Evolutionary conservation across 1,140 invertebrate genomes (phyloP).

Genomic region (Physella acuta): DNA sequence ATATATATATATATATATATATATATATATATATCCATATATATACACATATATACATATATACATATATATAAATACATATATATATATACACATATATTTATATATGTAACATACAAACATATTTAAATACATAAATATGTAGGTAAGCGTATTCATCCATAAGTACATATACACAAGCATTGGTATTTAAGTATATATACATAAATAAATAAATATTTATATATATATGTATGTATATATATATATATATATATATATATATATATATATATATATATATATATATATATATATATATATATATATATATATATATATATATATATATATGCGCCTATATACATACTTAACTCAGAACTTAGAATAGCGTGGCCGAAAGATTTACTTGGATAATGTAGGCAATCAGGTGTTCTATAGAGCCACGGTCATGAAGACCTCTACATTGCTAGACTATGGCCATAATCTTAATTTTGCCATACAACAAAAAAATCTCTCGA

Average conservation of each 20-base stretch:
- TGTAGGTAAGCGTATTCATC: background rate
- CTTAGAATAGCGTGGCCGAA: too few species aligned
- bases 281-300: slow-evolving; percentile 22
- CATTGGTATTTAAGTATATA: slow-evolving; percentile 17
- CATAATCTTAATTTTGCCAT: too few species aligned
- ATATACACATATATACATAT: background rate
- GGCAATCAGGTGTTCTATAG: too few species aligned
- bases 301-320: slow-evolving; percentile 17
- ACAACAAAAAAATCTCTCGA: too few species aligned
- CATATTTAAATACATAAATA: slow-evolving; percentile 21
- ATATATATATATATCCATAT: too few species aligned
- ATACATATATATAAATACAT: background rate
- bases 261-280: slow-evolving; percentile 19
- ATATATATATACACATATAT: slow-evolving; percentile 2
- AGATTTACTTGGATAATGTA: too few species aligned
- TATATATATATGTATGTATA: slow-evolving; percentile 4
- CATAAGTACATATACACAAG: slow-evolving; percentile 7
- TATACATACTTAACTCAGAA: too few species aligned
- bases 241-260: slow-evolving; percentile 2
- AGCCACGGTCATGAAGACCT: too few species aligned
- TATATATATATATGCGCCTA: too few species aligned
- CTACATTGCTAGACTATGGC: too few species aligned
- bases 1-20: too few species aligned
- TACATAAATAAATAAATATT: slow-evolving; percentile 15
- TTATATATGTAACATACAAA: slow-evolving; percentile 1